Conservation (phyloP, 2,113 vertebrate genomes). For the Oryzias javanicus region DNA sequence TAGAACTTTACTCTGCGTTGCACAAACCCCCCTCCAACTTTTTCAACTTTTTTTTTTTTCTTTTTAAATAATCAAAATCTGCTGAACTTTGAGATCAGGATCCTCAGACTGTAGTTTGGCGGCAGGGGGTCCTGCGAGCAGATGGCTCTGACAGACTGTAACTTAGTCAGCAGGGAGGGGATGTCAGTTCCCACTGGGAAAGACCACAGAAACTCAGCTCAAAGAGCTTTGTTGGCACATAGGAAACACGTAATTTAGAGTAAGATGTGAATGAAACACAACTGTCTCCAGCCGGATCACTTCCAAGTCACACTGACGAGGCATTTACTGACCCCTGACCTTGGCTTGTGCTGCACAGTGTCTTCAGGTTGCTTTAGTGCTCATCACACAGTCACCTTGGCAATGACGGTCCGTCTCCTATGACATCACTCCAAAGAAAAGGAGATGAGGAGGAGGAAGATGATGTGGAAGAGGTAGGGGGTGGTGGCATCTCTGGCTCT, state of each 20-base stretch:
- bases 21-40: too few relatives aligned
- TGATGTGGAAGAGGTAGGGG: constrained; percentile 1
- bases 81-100: constrained; percentile 57
- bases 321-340: constrained; percentile 26
- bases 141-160: constrained; percentile 80
- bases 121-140: constrained; percentile 70
- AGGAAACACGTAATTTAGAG: constrained; percentile 34
- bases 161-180: constrained; percentile 61
- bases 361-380: constrained; percentile 11
- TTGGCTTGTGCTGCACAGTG: constrained; percentile 17
- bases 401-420: constrained; percentile 50
- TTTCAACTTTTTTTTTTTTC: constrained; percentile 13
- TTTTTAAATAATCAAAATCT: constrained; percentile 50
- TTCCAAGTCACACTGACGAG: neutral
- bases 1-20: constrained; percentile 6
- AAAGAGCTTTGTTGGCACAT: constrained; percentile 12
- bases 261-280: constrained; percentile 8
- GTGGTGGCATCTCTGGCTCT: constrained; percentile 35
- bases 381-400: constrained; percentile 57
- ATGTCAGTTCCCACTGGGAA: constrained; percentile 57
- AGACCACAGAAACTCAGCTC: constrained; percentile 30
- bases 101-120: constrained; percentile 52
- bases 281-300: neutral
- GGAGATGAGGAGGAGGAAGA: constrained; percentile 25
- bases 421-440: constrained; percentile 66